These are phyloP conservation scores for Hozukius guyotensis DNA, from an alignment of 2,797 vertebrate genomes.

Conservation along the genomic window DNA sequence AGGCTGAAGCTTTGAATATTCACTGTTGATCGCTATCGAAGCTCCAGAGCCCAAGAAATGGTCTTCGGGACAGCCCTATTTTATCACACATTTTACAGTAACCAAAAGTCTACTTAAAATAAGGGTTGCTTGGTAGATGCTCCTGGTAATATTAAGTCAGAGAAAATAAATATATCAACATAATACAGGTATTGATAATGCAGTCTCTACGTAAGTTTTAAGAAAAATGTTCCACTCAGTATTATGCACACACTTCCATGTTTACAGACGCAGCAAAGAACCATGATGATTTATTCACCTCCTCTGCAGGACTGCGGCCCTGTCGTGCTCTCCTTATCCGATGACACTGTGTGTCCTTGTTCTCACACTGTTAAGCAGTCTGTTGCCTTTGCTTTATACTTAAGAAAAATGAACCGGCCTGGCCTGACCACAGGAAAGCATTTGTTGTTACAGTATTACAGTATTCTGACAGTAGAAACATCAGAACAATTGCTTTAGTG, in stretches of 20 bases:
- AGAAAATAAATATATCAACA: neutral
- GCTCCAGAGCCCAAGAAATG: too few relatives aligned
- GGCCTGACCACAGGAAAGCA: neutral
- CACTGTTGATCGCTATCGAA: too few relatives aligned
- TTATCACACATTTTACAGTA: too few relatives aligned
- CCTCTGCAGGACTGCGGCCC: neutral
- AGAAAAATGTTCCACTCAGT: neutral
- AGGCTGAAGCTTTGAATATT: too few relatives aligned
- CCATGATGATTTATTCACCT: slow-evolving; percentile 3
- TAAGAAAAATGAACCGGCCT: neutral
- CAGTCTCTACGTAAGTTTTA: neutral
- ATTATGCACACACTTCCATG: neutral
- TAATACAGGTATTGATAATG: neutral
- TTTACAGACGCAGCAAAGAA: neutral
- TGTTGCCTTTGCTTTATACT: slow-evolving; percentile 30
- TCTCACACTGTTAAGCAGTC: slow-evolving; percentile 37
- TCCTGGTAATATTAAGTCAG: neutral
- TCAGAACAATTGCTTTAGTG: neutral
- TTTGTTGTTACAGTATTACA: neutral
- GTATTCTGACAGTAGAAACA: neutral
- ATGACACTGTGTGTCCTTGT: slow-evolving; percentile 17
- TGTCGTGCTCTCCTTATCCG: neutral
- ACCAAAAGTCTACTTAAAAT: neutral
- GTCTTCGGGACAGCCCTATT: too few relatives aligned
- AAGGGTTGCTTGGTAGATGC: neutral